Evolutionary conservation across 2,797 vertebrate species (phyloP), one percentile per base, ranked within the genome.

Genomic region (Brotula barbata): DNA sequence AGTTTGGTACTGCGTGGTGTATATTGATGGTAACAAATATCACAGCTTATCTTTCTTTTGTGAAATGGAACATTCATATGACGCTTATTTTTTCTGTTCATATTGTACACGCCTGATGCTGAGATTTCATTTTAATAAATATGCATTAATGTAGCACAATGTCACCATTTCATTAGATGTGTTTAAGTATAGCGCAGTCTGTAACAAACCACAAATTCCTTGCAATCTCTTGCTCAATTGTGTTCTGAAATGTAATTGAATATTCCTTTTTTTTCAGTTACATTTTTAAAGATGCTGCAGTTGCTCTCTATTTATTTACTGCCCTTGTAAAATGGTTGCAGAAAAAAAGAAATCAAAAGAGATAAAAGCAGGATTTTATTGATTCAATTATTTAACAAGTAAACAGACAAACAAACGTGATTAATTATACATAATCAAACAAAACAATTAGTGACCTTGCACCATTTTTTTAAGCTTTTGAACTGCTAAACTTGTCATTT

Each of bases 111-210:
- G 39, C 13, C 31, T 45, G 41, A 28, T 48, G 31, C 45, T 52
- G 40, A 52, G 41, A 43, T 56, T 55, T 44, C 17, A 62, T 56
- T 50, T 43, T n/a, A 62, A 56, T 56, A 69, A 62, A 69, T 50
- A 15, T 34, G 12, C 42, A 37, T 25, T 31, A 33, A 16, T 12
- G 16, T 41, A 41, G 21, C 44, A 17, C 7, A 8, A 40, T 20
- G 5, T 8, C n/a, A 33, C 11, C 14, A 16, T 12, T 16, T 49
- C 33, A 33, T 49, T 13, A 34, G 6, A 19, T 19, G 21, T 16
- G 14, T 16, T 21, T 14, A 19, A 37, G 19, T 37, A n/a, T 3
- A n/a, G 9, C 25, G 3, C 14, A 37, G 9, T 33, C 31, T n/a
- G n/a, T 28, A 28, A 28, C 3, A 7, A 7, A 28, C 4, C 25